phyloP scores from a whole-genome alignment of 2,797 vertebrate genomes.

The Clarias laeviceps region DNA sequence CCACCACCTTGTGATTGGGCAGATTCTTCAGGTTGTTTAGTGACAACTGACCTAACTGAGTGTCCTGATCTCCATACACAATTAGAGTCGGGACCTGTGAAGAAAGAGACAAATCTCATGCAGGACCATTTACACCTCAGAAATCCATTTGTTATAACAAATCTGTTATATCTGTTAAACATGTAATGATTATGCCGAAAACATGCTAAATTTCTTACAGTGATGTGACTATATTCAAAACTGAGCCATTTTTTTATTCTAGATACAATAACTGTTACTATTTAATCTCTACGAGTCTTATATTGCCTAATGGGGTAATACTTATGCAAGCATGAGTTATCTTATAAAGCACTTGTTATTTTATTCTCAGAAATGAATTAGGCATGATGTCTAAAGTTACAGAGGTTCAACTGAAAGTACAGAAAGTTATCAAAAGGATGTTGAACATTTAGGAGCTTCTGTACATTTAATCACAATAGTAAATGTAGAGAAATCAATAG shows the following conservation, averaged over 20 bases:
- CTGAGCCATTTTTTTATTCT: neutral
- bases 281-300: neutral
- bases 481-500: neutral
- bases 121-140: neutral
- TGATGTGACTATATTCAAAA: neutral
- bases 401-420: neutral
- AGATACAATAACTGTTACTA: neutral
- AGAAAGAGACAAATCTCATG: conserved; percentile 10
- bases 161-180: neutral
- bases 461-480: neutral
- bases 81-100: conserved; percentile 84
- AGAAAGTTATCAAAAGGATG: neutral
- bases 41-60: conserved; percentile 81
- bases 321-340: neutral
- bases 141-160: neutral
- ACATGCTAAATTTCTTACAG: neutral
- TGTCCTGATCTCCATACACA: conserved; percentile 92
- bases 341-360: neutral
- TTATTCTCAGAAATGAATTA: neutral
- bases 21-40: conserved; percentile 84
- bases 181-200: neutral
- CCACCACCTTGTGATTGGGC: conserved; percentile 83
- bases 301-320: neutral
- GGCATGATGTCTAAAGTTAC: neutral
- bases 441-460: neutral